Evolutionary conservation across 2,888 invertebrate genomes (phyloP).

Genomic region (Scrobipalpa costella): DNA sequence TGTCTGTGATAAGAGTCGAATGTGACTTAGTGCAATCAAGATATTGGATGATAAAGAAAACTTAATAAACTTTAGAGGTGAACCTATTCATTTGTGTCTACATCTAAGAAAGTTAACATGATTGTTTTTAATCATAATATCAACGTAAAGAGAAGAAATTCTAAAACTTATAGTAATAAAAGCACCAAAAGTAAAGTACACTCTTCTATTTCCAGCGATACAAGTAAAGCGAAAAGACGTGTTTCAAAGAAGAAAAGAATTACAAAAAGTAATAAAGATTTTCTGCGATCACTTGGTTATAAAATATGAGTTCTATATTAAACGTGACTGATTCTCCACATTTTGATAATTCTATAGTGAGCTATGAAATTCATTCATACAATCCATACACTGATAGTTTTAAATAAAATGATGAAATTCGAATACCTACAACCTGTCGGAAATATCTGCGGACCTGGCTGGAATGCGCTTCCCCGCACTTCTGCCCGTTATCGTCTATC

Average conservation of each 20-base stretch:
- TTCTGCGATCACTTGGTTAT: conserved; percentile 31
- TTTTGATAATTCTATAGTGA: conserved; percentile 33
- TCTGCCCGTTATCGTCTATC: no score
- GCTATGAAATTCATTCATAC: conserved; percentile 34
- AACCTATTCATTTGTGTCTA: conserved; percentile 23
- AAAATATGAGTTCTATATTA: conserved; percentile 31
- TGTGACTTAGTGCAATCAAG: conserved; percentile 27
- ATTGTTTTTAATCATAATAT: conserved; percentile 20
- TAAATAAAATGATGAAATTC: conserved; percentile 34
- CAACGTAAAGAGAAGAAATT: not conserved
- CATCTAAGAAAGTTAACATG: conserved; percentile 23
- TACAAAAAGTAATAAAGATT: conserved; percentile 28
- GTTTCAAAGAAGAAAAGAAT: no score
- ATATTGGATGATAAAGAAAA: conserved; percentile 28
- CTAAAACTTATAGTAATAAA: not conserved
- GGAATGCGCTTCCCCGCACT: no score
- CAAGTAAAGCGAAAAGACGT: no score
- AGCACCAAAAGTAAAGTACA: conserved; percentile 6
- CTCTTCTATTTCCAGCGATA: no score
- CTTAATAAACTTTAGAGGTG: conserved; percentile 25
- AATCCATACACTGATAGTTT: conserved; percentile 30
- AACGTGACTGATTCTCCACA: conserved; percentile 27
- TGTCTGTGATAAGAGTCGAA: conserved; percentile 27
- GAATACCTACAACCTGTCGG: no score
- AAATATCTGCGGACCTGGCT: no score